These are phyloP conservation scores for Athalia cordata DNA, from an alignment of 2,888 invertebrate species.

Conservation along the genomic window DNA sequence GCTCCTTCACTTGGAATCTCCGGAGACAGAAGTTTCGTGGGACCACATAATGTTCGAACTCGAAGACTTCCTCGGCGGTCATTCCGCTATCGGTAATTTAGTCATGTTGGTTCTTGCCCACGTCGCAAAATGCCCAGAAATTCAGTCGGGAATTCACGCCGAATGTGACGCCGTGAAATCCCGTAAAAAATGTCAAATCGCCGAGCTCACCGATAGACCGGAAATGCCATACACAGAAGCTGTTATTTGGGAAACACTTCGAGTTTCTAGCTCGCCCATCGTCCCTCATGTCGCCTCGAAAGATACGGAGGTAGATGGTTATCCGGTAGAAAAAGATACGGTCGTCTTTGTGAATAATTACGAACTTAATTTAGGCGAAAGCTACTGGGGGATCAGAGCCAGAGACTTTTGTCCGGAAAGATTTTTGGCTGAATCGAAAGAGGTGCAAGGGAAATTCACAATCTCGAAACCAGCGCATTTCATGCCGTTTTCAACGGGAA, in stretches of 20 bases:
- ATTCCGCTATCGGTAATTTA: constrained; percentile 90
- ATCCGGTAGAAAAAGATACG: constrained; percentile 84
- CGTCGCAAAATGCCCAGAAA: constrained; percentile 80
- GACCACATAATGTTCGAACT: constrained; percentile 88
- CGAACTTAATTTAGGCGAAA: constrained; percentile 83
- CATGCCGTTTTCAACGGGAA: constrained; percentile 90
- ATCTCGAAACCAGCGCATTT: constrained; percentile 82
- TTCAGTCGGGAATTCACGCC: constrained; percentile 79
- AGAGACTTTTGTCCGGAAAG: constrained; percentile 84
- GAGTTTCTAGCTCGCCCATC: constrained; percentile 90
- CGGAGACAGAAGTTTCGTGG: constrained; percentile 80
- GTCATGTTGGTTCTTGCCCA: constrained; percentile 85
- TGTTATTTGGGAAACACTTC: constrained; percentile 85
- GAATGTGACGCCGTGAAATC: constrained; percentile 78
- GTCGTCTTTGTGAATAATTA: constrained; percentile 91
- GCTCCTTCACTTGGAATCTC: constrained; percentile 81
- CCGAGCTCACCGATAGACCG: constrained; percentile 81
- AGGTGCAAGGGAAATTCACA: constrained; percentile 72
- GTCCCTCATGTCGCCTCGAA: constrained; percentile 92
- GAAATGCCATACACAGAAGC: constrained; percentile 88
- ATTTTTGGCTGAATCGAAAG: constrained; percentile 78
- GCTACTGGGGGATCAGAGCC: constrained; percentile 83
- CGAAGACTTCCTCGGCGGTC: constrained; percentile 92
- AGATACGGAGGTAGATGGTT: constrained; percentile 83
- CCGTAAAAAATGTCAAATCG: constrained; percentile 75